Evolutionary conservation across 1,140 invertebrate species (phyloP).

Genomic region (Lasioglossum baleicum): DNA sequence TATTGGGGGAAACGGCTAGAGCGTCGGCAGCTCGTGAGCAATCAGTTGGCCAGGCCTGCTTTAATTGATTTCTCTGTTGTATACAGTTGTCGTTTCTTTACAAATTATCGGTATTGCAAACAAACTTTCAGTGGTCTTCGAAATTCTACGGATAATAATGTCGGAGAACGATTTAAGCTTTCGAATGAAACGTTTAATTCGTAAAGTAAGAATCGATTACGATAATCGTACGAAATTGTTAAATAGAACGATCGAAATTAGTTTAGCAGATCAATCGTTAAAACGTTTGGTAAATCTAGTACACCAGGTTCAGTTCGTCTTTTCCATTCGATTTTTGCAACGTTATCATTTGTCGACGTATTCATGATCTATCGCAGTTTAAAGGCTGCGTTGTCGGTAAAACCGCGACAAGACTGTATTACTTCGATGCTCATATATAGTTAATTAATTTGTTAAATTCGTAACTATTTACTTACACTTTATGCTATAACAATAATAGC

Average conservation of each 20-base stretch:
- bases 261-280: conserved; percentile 14
- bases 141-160: background rate
- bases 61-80: background rate
- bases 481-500: conserved; percentile 72
- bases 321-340: background rate
- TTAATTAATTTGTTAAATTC: conserved; percentile 67
- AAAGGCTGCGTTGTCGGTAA: conserved; percentile 37
- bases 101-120: background rate
- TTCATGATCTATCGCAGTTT: conserved; percentile 30
- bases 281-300: conserved; percentile 29
- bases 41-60: no score
- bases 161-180: background rate
- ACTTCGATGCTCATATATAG: conserved; percentile 68
- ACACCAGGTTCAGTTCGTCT: background rate
- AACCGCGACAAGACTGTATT: conserved; percentile 56
- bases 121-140: background rate
- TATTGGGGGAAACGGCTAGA: no score
- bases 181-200: background rate
- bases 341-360: conserved; percentile 14
- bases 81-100: background rate
- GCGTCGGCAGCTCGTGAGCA: no score
- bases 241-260: conserved; percentile 25
- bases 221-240: background rate
- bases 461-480: conserved; percentile 66
- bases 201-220: background rate